Evolutionary conservation across 2,888 invertebrate species (phyloP).

Genomic region (Melitaea athalia): DNA sequence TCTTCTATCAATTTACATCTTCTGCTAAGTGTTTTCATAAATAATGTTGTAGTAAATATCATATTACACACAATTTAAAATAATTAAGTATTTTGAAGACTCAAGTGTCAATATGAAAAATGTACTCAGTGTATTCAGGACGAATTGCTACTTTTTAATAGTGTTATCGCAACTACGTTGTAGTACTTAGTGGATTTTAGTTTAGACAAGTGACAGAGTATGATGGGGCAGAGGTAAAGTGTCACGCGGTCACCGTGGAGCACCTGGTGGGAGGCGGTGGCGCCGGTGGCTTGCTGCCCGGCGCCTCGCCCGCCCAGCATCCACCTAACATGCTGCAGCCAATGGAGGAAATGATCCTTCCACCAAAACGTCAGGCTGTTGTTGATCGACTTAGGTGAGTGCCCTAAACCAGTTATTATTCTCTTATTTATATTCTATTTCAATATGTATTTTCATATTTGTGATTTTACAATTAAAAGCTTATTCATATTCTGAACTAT

Average conservation of each 20-base stretch:
- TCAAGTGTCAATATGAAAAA: conserved; percentile 64
- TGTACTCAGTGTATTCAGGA: conserved; percentile 65
- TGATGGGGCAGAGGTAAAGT: conserved; percentile 66
- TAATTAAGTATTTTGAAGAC: conserved; percentile 25
- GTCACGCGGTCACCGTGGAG: conserved; percentile 83
- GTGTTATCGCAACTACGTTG: conserved; percentile 66
- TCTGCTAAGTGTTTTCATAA: conserved; percentile 14
- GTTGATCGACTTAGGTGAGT: conserved; percentile 88
- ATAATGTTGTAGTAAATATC: conserved; percentile 16
- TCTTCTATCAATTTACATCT: conserved; percentile 23
- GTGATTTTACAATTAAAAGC: too few relatives aligned
- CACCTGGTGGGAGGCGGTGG: conserved; percentile 89
- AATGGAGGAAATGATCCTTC: conserved; percentile 87
- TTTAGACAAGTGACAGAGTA: conserved; percentile 52
- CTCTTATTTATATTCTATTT: too few relatives aligned
- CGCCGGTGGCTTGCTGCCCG: conserved; percentile 85
- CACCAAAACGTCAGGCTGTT: conserved; percentile 91
- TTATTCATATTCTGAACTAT: too few relatives aligned
- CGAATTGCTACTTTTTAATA: conserved; percentile 65
- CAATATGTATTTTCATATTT: too few relatives aligned
- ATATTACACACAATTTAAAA: conserved; percentile 7
- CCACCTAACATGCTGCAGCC: conserved; percentile 85
- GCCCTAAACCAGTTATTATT: too few relatives aligned
- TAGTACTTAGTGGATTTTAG: conserved; percentile 57
- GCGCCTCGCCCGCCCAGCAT: conserved; percentile 81